phyloP scores from a whole-genome alignment of 2,797 vertebrate genomes.

The Chaunax sp. region DNA sequence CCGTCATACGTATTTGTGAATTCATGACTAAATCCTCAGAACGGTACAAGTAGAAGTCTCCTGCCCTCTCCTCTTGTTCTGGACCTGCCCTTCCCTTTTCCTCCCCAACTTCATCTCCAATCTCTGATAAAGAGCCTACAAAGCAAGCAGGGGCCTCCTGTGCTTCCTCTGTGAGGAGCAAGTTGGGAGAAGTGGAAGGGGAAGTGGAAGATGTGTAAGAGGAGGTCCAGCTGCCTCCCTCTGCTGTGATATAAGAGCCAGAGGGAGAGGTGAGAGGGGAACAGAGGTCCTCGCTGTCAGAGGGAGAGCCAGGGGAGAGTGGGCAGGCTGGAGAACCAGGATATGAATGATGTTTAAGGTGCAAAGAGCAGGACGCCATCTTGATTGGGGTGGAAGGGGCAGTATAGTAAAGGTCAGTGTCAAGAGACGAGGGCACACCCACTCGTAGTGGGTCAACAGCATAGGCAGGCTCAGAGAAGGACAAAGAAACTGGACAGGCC shows the following conservation, averaged over 20 bases:
- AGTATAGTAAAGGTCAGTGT: slow-evolving; percentile 92
- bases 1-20: slow-evolving; percentile 59
- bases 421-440: slow-evolving; percentile 80
- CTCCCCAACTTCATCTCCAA: slow-evolving; percentile 85
- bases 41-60: slow-evolving; percentile 65
- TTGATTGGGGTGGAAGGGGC: slow-evolving; percentile 94
- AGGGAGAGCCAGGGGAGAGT: slow-evolving; percentile 80
- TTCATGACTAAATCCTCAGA: slow-evolving; percentile 61
- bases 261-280: slow-evolving; percentile 94
- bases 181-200: slow-evolving; percentile 91
- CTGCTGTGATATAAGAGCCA: slow-evolving; percentile 95
- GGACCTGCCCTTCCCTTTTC: slow-evolving; percentile 71
- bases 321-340: slow-evolving; percentile 79
- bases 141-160: slow-evolving; percentile 86
- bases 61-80: slow-evolving; percentile 71
- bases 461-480: slow-evolving; percentile 84
- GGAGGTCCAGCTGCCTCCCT: slow-evolving; percentile 93
- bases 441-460: slow-evolving; percentile 81
- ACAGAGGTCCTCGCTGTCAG: slow-evolving; percentile 86
- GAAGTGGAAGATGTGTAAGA: slow-evolving; percentile 91
- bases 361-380: slow-evolving; percentile 75
- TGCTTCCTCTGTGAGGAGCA: slow-evolving; percentile 85
- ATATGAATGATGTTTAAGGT: slow-evolving; percentile 80
- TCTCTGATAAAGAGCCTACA: slow-evolving; percentile 83
- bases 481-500: slow-evolving; percentile 82